phyloP scores from a whole-genome alignment of 2,888 invertebrate species.

The Lucinisca nassula region DNA sequence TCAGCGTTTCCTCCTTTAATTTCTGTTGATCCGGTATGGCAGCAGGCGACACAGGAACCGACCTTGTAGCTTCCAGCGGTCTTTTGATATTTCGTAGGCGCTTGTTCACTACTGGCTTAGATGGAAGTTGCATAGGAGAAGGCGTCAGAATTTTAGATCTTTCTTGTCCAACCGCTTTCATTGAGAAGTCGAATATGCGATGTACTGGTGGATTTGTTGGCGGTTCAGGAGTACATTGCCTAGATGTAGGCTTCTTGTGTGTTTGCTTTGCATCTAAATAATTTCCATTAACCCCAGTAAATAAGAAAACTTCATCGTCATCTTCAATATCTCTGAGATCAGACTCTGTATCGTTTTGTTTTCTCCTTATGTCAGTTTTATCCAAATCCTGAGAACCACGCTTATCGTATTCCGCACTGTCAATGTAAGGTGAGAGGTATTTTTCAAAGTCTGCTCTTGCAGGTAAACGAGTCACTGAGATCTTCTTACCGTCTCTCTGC shows the following conservation, averaged over 20 bases:
- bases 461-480: no score
- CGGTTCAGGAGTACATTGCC: neutral
- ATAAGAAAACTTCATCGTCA: neutral
- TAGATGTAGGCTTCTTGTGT: neutral
- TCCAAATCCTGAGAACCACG: neutral
- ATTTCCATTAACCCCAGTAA: neutral
- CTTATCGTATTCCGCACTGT: neutral
- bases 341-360: neutral
- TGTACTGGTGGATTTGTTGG: neutral
- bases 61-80: slow-evolving; percentile 34
- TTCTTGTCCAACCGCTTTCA: no score
- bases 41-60: slow-evolving; percentile 39
- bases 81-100: neutral
- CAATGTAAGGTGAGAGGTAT: no score
- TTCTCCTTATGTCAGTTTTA: neutral
- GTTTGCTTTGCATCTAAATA: no score
- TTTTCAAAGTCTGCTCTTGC: neutral
- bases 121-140: neutral
- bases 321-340: neutral
- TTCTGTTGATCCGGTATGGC: neutral
- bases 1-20: slow-evolving; percentile 18
- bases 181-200: no score
- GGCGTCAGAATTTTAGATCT: no score
- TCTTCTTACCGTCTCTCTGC: neutral
- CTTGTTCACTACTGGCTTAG: neutral